Percentiles rank a stretch among this genome's conserved stretches.
phyloP scores from a whole-genome alignment of 2,113 vertebrate genomes.

The Passer montanus region DNA sequence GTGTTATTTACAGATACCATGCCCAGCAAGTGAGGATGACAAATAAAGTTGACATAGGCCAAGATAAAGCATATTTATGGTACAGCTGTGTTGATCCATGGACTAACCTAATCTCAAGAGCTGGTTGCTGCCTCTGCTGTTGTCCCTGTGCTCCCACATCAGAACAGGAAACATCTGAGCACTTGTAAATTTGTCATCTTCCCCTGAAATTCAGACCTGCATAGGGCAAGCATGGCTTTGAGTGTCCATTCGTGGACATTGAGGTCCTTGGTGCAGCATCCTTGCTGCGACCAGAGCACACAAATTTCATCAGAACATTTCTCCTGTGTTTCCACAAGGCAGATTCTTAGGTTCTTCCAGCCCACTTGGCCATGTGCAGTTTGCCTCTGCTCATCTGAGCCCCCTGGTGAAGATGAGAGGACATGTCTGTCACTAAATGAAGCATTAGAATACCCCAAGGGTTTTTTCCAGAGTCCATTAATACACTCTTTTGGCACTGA shows the following conservation, averaged over 20 bases:
- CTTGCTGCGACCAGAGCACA: not conserved
- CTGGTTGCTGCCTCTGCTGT: not conserved
- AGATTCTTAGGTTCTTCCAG: not conserved
- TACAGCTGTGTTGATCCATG: not conserved
- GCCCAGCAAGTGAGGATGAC: not conserved
- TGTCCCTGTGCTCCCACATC: not conserved
- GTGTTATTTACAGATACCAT: not conserved
- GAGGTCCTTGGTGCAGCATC: not conserved
- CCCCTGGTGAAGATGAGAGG: not conserved
- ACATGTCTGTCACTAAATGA: not conserved
- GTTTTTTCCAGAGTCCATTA: not conserved
- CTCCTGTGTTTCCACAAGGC: not conserved
- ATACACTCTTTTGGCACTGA: not conserved
- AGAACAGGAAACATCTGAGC: not conserved
- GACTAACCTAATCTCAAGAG: not conserved
- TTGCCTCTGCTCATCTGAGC: not conserved
- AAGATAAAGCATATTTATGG: not conserved
- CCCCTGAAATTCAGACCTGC: not conserved
- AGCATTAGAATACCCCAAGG: not conserved
- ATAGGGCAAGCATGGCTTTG: not conserved
- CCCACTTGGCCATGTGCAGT: not conserved
- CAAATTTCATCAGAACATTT: not conserved
- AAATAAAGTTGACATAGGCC: not conserved
- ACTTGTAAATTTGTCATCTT: not conserved
- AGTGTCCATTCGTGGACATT: rapidly evolving